Evolutionary conservation across 2,113 vertebrate species (phyloP).

Genomic region (Clinocottus analis): DNA sequence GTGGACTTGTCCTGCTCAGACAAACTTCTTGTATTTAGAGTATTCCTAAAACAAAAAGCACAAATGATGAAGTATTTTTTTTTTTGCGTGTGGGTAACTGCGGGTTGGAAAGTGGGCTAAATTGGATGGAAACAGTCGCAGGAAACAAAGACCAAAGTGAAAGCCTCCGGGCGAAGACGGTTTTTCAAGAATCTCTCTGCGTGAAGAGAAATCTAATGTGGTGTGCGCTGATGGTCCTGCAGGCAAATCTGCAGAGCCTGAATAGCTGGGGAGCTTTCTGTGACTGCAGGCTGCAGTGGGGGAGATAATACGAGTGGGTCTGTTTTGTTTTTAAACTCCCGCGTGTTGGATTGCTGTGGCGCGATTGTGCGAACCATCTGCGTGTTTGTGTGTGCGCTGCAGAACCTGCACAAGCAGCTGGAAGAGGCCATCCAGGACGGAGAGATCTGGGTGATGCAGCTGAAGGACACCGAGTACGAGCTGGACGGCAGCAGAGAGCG

Average conservation of each 20-base stretch:
- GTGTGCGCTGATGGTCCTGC: conserved; percentile 32
- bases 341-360: background rate
- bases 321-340: background rate
- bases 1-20: too few relatives aligned
- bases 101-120: conserved; percentile 23
- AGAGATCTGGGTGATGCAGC: conserved; percentile 92
- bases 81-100: background rate
- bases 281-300: conserved; percentile 5
- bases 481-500: conserved; percentile 91
- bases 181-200: conserved; percentile 26
- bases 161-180: conserved; percentile 17
- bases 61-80: background rate
- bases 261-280: conserved; percentile 8
- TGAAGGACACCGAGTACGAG: conserved; percentile 96
- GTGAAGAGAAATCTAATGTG: conserved; percentile 40
- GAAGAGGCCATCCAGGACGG: conserved; percentile 95
- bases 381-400: conserved; percentile 27
- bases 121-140: conserved; percentile 40
- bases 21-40: too few relatives aligned
- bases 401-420: conserved; percentile 97
- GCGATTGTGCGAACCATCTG: background rate
- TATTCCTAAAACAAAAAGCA: background rate
- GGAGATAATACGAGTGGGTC: background rate
- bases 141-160: conserved; percentile 36
- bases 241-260: conserved; percentile 15